Percentiles rank a stretch among this genome's conserved stretches.
These are phyloP conservation scores for Eilema caniola DNA, from an alignment of 2,888 invertebrate genomes.

Conservation along the genomic window DNA sequence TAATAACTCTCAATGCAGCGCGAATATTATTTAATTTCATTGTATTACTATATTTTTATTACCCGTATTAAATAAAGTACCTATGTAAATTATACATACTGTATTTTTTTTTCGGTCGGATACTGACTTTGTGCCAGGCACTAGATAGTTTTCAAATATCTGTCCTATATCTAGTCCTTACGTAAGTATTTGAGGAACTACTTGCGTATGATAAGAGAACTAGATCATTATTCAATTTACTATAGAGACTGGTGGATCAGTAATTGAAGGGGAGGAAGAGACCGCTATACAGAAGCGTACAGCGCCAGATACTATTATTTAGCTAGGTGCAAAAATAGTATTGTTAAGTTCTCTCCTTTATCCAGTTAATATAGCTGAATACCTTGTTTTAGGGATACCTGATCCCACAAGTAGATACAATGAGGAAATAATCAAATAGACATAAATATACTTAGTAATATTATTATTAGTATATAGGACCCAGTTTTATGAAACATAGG, in stretches of 20 bases:
- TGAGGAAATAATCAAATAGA: too few species aligned
- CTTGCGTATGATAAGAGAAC: neutral
- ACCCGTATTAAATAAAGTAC: neutral
- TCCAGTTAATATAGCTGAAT: neutral
- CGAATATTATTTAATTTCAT: neutral
- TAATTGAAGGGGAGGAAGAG: neutral
- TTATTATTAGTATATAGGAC: neutral
- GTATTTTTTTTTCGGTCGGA: neutral
- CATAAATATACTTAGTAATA: too few species aligned
- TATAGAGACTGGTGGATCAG: neutral
- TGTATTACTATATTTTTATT: neutral
- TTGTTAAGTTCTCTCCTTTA: neutral
- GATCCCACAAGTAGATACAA: too few species aligned
- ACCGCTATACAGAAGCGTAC: neutral
- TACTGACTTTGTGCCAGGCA: too few species aligned
- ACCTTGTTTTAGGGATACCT: neutral
- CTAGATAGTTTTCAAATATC: neutral
- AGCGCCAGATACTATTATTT: neutral
- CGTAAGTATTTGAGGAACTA: neutral
- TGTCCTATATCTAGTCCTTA: neutral
- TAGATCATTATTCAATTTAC: neutral
- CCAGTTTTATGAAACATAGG: neutral
- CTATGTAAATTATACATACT: neutral
- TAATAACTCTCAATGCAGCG: neutral
- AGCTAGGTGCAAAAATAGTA: neutral